Evolutionary conservation across 2,888 invertebrate species (phyloP), one percentile per base, ranked within the genome.

Genomic region (Melinaea marsaeus): DNA sequence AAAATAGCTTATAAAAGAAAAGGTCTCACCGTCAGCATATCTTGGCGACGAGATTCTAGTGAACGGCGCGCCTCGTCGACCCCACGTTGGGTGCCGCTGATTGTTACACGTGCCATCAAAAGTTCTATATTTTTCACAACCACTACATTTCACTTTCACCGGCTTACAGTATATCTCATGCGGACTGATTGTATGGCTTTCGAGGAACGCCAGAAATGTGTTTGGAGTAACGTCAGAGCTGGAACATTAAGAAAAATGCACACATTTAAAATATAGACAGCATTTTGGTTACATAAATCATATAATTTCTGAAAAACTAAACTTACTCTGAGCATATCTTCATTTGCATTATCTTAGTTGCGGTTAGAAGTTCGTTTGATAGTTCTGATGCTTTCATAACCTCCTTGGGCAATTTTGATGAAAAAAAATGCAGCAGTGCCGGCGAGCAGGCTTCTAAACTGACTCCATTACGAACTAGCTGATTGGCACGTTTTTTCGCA

Each of bases 61-160:
- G 70, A 92, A 93, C 0, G 93, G 91, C 0, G 92, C 92, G 0
- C 90, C 84, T 1, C 88, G 80, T 11, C 91, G 79, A 13, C 96
- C 96, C 94, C 94, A 94, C 58, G 92, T 90, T 0, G 95, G 93
- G 66, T 94, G 89, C 57, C 91, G 83, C 63, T 92, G 81, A 76
- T 96, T 97, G 81, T 97, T 97, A 81, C 96, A 96, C 5, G 94
- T 93, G 5, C 96, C 96, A 78, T 96, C 96, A 54, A 94, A 89
- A 9, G 92, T 93, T 58, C 97, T 92, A 82, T 96, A 97, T 59
- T 75, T 75, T 55, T 70, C 68, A 34, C 66, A 64, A 6, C 64
- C 65, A 4, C 13, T 34, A 67, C 85, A 88, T 7, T 61, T 74
- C 33, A 82, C 70, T 56, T 71, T 75, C 11, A 79, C 71, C 0